Base-by-base conservation (phyloP, 1,140 invertebrate genomes). In the Brachionus plicatilis region DNA sequence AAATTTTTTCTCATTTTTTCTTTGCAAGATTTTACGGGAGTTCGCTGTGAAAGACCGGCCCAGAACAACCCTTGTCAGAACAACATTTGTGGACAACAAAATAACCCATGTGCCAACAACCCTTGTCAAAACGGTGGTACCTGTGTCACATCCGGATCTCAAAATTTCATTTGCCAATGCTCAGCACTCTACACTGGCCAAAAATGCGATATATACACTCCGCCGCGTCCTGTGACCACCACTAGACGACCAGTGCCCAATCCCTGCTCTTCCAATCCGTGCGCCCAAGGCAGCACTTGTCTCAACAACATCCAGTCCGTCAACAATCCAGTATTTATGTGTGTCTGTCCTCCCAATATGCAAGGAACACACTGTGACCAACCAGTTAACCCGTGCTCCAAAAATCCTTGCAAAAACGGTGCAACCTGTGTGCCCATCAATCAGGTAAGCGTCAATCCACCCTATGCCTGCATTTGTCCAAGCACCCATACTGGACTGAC, bases 71-170 rank as follows among this genome's bases (percentile, higher is more conserved):
- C 37, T 50, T 45, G 41, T 45, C 72, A 45, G 20, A 75, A 43
- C 9, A 72, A 72, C 37, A 93, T 93, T 85, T 97, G 95, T 90
- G 70, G 33, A 24, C 33, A 24, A 4, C 8, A 9, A 43, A 41
- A 20, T 14, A 75, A 75, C 45, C 41, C 45, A 53, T 53, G 47
- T 37, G 20, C 6, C 6, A 47, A 14, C 24, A 45, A 27, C 1
- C 88, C 95, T 0, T 99, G 97, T 89, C 96, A 96, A 90, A 96
- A 98, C 87, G 96, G 95, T 0, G 96, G 96, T 33, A 98, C 96
- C 0, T 99, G 97, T 88, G 94, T 96, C 86, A 96, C 95, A 0
- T 88, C 93, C 50, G 45, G 20, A 27, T 50, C 24, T 50, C 72
- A 45, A 27, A 20, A 20, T 14, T 96, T 94, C 91, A 92, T 92